Percentiles rank a stretch among this genome's conserved stretches.
phyloP scores from a whole-genome alignment of 2,888 invertebrate species.

The Drosophila rubida region DNA sequence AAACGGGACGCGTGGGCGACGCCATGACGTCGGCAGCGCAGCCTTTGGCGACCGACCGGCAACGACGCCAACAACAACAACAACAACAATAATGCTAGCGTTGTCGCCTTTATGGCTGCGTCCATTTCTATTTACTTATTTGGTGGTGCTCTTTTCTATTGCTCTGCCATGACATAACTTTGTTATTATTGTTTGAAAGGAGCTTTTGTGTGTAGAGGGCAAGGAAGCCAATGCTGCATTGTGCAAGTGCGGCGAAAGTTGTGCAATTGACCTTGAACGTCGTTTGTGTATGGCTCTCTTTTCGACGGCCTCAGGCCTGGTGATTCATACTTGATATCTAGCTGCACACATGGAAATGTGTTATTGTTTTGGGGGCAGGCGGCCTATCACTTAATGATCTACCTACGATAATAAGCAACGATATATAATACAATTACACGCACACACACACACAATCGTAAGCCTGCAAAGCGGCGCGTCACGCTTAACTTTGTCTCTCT shows the following conservation, averaged over 20 bases:
- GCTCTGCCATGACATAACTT: slow-evolving; percentile 43
- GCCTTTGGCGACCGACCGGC: slow-evolving; percentile 20
- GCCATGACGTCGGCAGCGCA: slow-evolving; percentile 69
- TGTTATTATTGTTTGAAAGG: background rate
- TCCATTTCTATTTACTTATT: slow-evolving; percentile 24
- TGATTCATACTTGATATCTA: slow-evolving; percentile 26
- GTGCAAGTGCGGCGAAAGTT: slow-evolving; percentile 36
- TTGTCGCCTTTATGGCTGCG: slow-evolving; percentile 46
- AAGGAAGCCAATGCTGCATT: slow-evolving; percentile 7
- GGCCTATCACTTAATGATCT: slow-evolving; percentile 28
- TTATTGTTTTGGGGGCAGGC: slow-evolving; percentile 17
- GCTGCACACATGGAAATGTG: background rate
- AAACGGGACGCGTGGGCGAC: slow-evolving; percentile 64
- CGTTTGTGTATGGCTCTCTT: background rate
- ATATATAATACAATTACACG: background rate
- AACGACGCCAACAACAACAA: background rate
- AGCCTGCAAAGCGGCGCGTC: slow-evolving; percentile 18
- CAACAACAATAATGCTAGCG: background rate
- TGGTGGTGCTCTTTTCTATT: slow-evolving; percentile 8
- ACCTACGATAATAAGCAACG: slow-evolving; percentile 19
- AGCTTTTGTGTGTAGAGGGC: background rate
- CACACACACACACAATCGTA: background rate
- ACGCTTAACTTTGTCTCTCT: slow-evolving; percentile 20
- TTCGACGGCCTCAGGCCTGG: background rate
- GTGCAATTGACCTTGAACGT: slow-evolving; percentile 49